Evolutionary conservation across 2,888 invertebrate genomes (phyloP), one percentile per base, ranked within the genome.

Genomic region (Muscina levida): DNA sequence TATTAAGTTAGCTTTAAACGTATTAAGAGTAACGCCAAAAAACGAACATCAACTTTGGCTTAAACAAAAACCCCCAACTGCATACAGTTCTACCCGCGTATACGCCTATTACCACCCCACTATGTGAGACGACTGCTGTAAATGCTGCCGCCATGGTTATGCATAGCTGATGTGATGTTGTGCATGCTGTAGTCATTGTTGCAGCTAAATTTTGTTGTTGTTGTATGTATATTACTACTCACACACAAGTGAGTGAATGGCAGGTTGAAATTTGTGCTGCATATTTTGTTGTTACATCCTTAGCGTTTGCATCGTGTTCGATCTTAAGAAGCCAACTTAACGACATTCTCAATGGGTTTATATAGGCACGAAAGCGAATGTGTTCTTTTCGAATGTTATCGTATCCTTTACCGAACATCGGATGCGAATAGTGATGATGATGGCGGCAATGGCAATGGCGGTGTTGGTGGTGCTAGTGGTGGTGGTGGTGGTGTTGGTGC

Each of bases 301-400:
- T 31, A 31, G 8, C 31, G 31, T 31, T n/a, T n/a, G 19, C 42
- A 15, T 42, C 42, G 85, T 67, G 42, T 68, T 59, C 53, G 19
- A 4, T 53, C 53, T 53, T 72, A 15, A 48, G 70, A 42, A 44
- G 19, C 31, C 79, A 82, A 83, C 62, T 51, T 53, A 70, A 57
- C 70, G 80, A 77, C 77, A 31, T 74, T 65, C 75, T 74, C 68
- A 68, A 74, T 81, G 77, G 67, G 79, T 82, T 82, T 75, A 68
- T 77, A 77, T 82, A 84, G 82, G 85, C 88, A 87, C 88, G 89
- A 88, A 88, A 88, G 88, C 87, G 88, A 88, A 88, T 83, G 72
- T 75, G 72, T 17, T n/a, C n/a, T 74, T 62, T 72, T 57, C 24
- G 44, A 68, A 72, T n/a, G 46, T 67, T 56, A 77, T 81, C 72